Base-by-base conservation (phyloP, 2,888 invertebrate genomes). In the Theretra japonica region DNA sequence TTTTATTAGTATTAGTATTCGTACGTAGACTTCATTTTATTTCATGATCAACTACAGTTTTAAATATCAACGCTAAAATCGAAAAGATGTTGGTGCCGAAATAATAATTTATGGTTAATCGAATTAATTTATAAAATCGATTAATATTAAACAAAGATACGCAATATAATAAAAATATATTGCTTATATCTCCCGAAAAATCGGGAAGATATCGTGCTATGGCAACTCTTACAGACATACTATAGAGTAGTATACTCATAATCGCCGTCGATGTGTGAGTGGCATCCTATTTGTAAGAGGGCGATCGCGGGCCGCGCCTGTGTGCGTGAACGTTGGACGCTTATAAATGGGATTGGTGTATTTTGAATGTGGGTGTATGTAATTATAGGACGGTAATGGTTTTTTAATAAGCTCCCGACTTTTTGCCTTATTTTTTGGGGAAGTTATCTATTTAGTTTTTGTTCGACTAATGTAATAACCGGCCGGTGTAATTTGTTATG, bases 301-400 rank as follows among this genome's bases (percentile, higher is more conserved):
- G 62, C 60, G 59, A 79, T 78, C 81, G 82, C 83, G 80, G 80
- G 79, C 76, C 71, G 72, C 73, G 73, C 76, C 60, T 86, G 83
- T 88, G 91, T 89, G 88, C 73, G 87, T 77, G 83, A 82, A 82
- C 79, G 81, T 80, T 81, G 79, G 92, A 92, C 91, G 86, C 82
- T 83, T 90, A 93, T 92, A 91, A 93, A 93, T 93, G 90, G 90
- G 89, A 89, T 88, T 89, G 88, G 88, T 83, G 85, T 88, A 83
- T 86, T 86, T 80, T 85, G 79, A 82, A 86, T 90, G 91, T 92
- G 89, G 91, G 88, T 88, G 90, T 90, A 86, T 85, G 88, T 92
- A 93, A 93, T 94, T 93, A 94, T 92, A 87, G 88, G 83, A 88
- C 83, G 82, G 85, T 92, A 92, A 94, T 92, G 89, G 87, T 89